Conservation (phyloP, 2,797 vertebrate species). For the Perodicticus potto region DNA sequence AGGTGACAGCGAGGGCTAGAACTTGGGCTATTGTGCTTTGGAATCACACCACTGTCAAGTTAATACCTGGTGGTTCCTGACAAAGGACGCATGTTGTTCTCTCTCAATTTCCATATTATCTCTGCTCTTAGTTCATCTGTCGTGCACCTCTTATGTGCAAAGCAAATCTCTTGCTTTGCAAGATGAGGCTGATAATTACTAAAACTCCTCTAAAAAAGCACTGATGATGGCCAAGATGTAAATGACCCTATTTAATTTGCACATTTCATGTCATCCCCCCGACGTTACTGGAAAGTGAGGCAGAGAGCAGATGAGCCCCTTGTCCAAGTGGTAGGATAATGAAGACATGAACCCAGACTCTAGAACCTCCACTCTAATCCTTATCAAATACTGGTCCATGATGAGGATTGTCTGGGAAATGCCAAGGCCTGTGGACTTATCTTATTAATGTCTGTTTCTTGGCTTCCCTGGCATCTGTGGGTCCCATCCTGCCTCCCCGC, state of each 20-base stretch:
- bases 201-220: not conserved
- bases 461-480: constrained; percentile 54
- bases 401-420: not conserved
- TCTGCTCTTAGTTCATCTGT: not conserved
- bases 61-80: fast-evolving
- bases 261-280: not conserved
- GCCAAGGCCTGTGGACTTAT: not conserved
- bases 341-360: not conserved
- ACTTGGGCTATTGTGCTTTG: not conserved
- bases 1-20: not conserved
- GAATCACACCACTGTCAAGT: not conserved
- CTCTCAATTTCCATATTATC: not conserved
- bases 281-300: not conserved
- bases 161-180: not conserved
- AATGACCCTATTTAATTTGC: not conserved
- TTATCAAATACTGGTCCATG: fast-evolving
- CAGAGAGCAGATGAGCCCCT: not conserved
- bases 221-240: not conserved
- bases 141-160: not conserved
- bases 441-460: constrained; percentile 66
- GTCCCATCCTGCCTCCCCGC: not conserved
- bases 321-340: not conserved
- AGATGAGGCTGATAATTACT: not conserved
- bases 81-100: not conserved
- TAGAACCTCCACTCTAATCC: not conserved